These are phyloP conservation scores for Cichladusa arquata DNA, from an alignment of 2,113 vertebrate species.

Conservation along the genomic window DNA sequence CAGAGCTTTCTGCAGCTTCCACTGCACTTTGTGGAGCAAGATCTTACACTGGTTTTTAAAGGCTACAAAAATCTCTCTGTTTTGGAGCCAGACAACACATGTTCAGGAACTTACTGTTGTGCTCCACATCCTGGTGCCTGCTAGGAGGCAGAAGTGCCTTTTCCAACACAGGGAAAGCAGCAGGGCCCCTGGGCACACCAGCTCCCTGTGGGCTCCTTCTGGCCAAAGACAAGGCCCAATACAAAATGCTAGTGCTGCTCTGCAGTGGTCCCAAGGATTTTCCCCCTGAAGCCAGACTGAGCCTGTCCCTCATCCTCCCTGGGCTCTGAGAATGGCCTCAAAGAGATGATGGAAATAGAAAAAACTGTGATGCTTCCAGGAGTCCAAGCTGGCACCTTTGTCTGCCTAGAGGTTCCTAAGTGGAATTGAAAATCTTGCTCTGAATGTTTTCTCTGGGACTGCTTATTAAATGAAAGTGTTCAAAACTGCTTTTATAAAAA, in stretches of 20 bases:
- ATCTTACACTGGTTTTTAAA: slow-evolving; percentile 39
- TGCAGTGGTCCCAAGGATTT: fast-evolving
- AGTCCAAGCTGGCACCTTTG: not conserved
- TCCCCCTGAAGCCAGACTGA: not conserved
- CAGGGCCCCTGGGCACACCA: fast-evolving
- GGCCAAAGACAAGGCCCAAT: not conserved
- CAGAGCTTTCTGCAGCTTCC: slow-evolving; percentile 61
- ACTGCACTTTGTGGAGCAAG: slow-evolving; percentile 52
- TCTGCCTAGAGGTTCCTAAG: not conserved
- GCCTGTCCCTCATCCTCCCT: not conserved
- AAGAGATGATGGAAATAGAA: not conserved
- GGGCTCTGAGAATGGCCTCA: not conserved
- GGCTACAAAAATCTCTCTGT: slow-evolving; percentile 52
- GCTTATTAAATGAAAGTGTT: not conserved
- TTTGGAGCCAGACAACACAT: slow-evolving; percentile 60
- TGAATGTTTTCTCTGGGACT: slow-evolving; percentile 34
- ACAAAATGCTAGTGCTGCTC: fast-evolving
- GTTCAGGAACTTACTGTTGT: slow-evolving; percentile 46
- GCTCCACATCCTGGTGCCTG: slow-evolving; percentile 15
- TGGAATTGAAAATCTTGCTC: not conserved
- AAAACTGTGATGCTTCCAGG: not conserved
- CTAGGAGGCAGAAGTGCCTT: slow-evolving; percentile 25
- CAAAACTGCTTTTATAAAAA: slow-evolving; percentile 8
- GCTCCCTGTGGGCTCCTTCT: not conserved
- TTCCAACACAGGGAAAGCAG: not conserved